Evolutionary conservation across 37 sponge, comb jelly and placozoan genomes (phyloP), one percentile per base, ranked within the genome.

Genomic region (Lycopodina hypogea): DNA sequence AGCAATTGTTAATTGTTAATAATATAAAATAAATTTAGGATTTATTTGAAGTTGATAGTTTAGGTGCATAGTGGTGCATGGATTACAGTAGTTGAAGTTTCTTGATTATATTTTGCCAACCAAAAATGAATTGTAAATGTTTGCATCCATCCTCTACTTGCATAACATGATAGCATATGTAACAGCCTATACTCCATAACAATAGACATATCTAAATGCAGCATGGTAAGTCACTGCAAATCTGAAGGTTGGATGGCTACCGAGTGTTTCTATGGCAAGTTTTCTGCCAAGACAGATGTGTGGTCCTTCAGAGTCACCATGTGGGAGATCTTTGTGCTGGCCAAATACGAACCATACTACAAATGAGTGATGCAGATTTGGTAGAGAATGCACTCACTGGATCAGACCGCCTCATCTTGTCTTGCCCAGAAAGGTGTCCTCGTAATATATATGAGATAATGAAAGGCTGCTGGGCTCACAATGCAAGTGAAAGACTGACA

Each of bases 201-300:
- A n/a, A n/a, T n/a, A n/a, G n/a, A n/a, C n/a, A n/a, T n/a, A n/a
- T n/a, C n/a, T n/a, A n/a, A n/a, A n/a, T n/a, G n/a, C n/a, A n/a
- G n/a, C n/a, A n/a, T n/a, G n/a, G n/a, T n/a, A n/a, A n/a, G n/a
- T n/a, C n/a, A n/a, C n/a, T n/a, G n/a, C n/a, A n/a, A n/a, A n/a
- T n/a, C 90, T 15, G 62, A 85, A 19, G 66, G 90, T 33, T 90
- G 90, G 90, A 90, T 90, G 90, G 81, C 90, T 15, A 81, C 42
- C 1, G 48, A 45, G 48, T 45, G n/a, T 66, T 90, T 90, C 69
- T 84, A 84, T 58, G 86, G 86, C 3, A 71, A 59, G 37, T 90
- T 90, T 62, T 85, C 86, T 11, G 78, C 68, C 32, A 85, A 81
- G 48, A 59, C 82, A 36, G 90, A 90, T 64, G 86, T 90, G 50